These are phyloP conservation scores for Elgaria multicarinata DNA, from an alignment of 2,113 vertebrate genomes.

Conservation along the genomic window DNA sequence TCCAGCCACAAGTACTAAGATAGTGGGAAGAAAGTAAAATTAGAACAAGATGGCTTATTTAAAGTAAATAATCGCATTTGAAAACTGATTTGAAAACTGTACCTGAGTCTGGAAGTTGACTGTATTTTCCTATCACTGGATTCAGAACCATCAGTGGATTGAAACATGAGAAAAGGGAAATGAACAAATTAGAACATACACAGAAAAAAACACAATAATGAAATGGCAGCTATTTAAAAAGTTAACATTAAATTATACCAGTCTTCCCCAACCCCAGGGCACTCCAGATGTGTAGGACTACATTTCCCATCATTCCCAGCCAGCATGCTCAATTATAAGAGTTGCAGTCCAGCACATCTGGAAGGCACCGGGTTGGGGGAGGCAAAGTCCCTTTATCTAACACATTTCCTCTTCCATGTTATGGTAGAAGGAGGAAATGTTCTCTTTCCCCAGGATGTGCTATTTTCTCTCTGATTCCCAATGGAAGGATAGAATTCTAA, in stretches of 20 bases:
- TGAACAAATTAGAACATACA: slow-evolving; percentile 12
- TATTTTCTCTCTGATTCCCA: slow-evolving; percentile 35
- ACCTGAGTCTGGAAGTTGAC: slow-evolving; percentile 94
- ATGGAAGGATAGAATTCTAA: slow-evolving; percentile 38
- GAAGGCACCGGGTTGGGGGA: neutral
- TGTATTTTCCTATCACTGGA: slow-evolving; percentile 97
- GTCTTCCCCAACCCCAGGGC: neutral
- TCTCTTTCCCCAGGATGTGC: neutral
- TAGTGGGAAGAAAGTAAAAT: neutral
- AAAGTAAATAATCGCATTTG: neutral
- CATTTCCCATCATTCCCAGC: neutral
- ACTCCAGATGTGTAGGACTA: too few relatives aligned
- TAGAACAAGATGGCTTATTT: neutral
- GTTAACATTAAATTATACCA: neutral
- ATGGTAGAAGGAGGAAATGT: neutral
- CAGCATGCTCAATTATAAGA: neutral
- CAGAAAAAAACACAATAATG: neutral
- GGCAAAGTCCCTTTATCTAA: neutral
- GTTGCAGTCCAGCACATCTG: neutral
- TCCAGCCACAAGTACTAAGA: neutral
- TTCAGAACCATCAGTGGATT: slow-evolving; percentile 30
- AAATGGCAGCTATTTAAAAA: neutral
- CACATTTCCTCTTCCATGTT: neutral
- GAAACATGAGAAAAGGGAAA: neutral
- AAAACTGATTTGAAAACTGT: slow-evolving; percentile 38